Evolutionary conservation across 2,797 vertebrate species (phyloP).

Genomic region (Microctenopoma stevenorrisi): DNA sequence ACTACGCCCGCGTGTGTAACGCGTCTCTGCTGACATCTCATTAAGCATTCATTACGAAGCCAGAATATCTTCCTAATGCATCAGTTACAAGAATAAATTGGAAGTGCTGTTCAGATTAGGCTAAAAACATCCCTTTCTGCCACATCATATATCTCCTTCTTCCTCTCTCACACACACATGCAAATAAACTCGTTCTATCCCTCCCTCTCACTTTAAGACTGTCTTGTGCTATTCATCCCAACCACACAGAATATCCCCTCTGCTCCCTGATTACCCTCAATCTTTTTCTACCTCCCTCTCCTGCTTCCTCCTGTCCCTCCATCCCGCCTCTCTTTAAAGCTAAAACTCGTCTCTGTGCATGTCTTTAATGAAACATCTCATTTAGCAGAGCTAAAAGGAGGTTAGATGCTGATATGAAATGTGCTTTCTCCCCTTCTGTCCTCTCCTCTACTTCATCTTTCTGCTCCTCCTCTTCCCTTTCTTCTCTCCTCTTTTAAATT

Average conservation of each 20-base stretch:
- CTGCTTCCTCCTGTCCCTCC: background rate
- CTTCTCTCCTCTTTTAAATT: constrained; percentile 18
- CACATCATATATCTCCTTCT: constrained; percentile 9
- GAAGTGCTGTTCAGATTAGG: constrained; percentile 73
- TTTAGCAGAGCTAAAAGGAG: constrained; percentile 51
- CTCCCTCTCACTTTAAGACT: background rate
- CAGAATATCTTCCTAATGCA: constrained; percentile 74
- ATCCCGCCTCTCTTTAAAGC: constrained; percentile 8
- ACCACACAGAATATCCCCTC: constrained; percentile 13
- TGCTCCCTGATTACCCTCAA: constrained; percentile 23
- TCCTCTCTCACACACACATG: background rate
- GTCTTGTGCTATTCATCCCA: constrained; percentile 13
- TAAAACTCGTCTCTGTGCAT: constrained; percentile 26
- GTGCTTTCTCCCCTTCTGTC: constrained; percentile 20
- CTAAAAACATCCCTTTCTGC: constrained; percentile 53
- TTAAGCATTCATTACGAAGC: constrained; percentile 77
- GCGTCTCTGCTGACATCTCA: constrained; percentile 74
- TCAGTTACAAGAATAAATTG: constrained; percentile 75
- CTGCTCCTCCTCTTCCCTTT: constrained; percentile 1
- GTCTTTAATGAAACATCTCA: constrained; percentile 65
- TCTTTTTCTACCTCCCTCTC: constrained; percentile 20
- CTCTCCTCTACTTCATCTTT: constrained; percentile 13
- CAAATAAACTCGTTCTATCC: constrained; percentile 2
- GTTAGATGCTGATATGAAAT: constrained; percentile 49
- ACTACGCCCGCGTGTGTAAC: constrained; percentile 21